Percentiles rank a stretch among this genome's conserved stretches.
These are phyloP conservation scores for Barypeithes pellucidus DNA, from an alignment of 2,888 invertebrate species.

Conservation along the genomic window DNA sequence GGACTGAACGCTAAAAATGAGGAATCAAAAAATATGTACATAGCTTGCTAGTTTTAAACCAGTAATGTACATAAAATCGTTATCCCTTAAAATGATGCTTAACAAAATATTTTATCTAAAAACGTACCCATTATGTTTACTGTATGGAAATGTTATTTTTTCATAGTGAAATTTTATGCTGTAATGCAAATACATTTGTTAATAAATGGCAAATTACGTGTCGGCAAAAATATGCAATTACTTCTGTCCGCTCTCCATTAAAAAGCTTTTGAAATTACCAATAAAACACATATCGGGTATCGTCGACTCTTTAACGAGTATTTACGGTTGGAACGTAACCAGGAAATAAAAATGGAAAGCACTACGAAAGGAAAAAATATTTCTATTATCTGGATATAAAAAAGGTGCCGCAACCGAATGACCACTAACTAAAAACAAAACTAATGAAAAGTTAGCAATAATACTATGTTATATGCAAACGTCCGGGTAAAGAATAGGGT, in stretches of 20 bases:
- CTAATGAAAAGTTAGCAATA: too few relatives aligned
- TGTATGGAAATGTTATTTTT: not conserved
- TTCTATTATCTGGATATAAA: not conserved
- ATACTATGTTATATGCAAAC: too few relatives aligned
- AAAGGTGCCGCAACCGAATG: too few relatives aligned
- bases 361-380: not conserved
- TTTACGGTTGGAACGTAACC: not conserved
- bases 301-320: slow-evolving; percentile 16
- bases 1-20: too few relatives aligned
- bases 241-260: slow-evolving; percentile 5
- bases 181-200: slow-evolving; percentile 1
- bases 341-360: slow-evolving; percentile 13
- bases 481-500: too few relatives aligned
- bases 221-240: slow-evolving; percentile 14
- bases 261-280: slow-evolving; percentile 15
- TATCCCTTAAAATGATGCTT: not conserved
- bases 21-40: too few relatives aligned
- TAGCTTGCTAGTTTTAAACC: not conserved
- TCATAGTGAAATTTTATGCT: not conserved
- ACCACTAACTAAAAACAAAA: too few relatives aligned
- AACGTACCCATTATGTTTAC: not conserved
- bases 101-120: too few relatives aligned
- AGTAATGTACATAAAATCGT: too few relatives aligned
- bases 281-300: slow-evolving; percentile 19
- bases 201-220: slow-evolving; percentile 3